Base-by-base conservation (phyloP, 2,797 vertebrate genomes). In the Anas acuta region DNA sequence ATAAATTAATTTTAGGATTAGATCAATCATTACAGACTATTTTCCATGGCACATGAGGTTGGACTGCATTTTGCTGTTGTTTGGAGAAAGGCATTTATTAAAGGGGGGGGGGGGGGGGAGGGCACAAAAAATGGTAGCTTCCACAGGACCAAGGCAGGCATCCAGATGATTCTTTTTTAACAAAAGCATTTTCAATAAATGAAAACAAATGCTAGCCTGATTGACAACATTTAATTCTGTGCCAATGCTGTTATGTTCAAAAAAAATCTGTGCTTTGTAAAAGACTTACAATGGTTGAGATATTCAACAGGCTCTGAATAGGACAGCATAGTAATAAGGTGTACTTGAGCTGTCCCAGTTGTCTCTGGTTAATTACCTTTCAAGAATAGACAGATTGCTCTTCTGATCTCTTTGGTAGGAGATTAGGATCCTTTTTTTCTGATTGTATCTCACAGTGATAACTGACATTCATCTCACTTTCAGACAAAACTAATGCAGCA, bases 61-160 rank as follows among this genome's bases (percentile, higher is more conserved):
- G 73, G 73, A 88, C 7, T 57, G 41, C 13, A 78, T 81, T 78
- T 82, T 89, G 51, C 57, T 74, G 25, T 72, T 87, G 71, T 94
- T 91, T 78, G 74, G 67, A 91, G 15, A 57, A 25, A 26, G 62
- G 67, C 5, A 2, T 89, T 87, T 75, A 35, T 58, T 6, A 57
- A 47, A 53, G 26, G n/a, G 25, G 16, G 39, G 20, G 41, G 41
- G 17, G 41, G 26, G 13, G 1, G 6, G 3, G 0, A 2, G 1
- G 5, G 25, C 37, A 58, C 81, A 80, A 75, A 86, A 78, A 84
- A 62, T 56, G 3, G 35, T 35, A 56, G 51, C 39, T 77, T 89
- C 57, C 71, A 82, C 26, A 49, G 22, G 71, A 86, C 62, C 6
- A 32, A 77, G 23, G 23, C 20, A 86, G 43, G 28, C 43, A 75